phyloP scores from a whole-genome alignment of 2,888 invertebrate genomes.

The Thysanoteuthis rhombus region DNA sequence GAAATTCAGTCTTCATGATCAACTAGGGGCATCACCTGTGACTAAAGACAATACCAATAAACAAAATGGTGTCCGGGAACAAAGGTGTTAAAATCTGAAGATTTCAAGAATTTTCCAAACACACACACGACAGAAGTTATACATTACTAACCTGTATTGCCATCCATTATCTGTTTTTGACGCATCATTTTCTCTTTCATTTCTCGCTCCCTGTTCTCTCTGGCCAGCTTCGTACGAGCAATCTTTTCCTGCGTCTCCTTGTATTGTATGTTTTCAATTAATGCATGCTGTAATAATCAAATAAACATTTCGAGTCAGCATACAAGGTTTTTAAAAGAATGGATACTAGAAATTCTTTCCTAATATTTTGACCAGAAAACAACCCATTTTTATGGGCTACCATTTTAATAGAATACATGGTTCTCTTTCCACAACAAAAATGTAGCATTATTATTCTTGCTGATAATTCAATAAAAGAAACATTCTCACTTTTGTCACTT shows the following conservation, averaged over 20 bases:
- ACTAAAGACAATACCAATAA: no score
- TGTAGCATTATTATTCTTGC: no score
- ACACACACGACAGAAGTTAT: background rate
- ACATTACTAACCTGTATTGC: slow-evolving; percentile 75
- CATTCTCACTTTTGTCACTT: no score
- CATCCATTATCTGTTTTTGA: slow-evolving; percentile 82
- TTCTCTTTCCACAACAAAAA: background rate
- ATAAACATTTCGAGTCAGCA: no score
- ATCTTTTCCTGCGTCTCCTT: slow-evolving; percentile 88
- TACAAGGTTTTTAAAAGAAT: background rate
- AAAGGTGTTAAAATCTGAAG: no score
- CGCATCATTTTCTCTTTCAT: slow-evolving; percentile 72
- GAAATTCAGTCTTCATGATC: no score
- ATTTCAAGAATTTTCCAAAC: no score
- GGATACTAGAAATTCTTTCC: background rate
- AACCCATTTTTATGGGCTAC: background rate
- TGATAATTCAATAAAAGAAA: no score
- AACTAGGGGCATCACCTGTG: no score
- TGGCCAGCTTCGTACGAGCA: slow-evolving; percentile 82
- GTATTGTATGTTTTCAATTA: slow-evolving; percentile 83
- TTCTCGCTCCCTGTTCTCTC: slow-evolving; percentile 86
- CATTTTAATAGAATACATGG: background rate
- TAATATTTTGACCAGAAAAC: background rate
- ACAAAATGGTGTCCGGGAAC: no score
- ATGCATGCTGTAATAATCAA: slow-evolving; percentile 75